phyloP scores from a whole-genome alignment of 2,888 invertebrate genomes.

The Drosophila lutescens region DNA sequence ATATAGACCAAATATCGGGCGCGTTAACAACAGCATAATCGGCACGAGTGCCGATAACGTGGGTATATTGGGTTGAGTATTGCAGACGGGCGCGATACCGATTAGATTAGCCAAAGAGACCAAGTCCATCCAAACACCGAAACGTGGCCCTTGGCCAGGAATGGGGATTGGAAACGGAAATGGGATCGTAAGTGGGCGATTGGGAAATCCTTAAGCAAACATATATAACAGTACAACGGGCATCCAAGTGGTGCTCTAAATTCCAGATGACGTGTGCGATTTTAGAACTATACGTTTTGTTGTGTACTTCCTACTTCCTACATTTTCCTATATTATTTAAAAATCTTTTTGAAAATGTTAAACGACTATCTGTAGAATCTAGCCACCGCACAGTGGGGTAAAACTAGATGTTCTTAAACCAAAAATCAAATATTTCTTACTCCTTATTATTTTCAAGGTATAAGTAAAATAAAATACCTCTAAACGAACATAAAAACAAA shows the following conservation, averaged over 20 bases:
- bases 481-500: too few species aligned
- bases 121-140: constrained; percentile 22
- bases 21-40: constrained; percentile 24
- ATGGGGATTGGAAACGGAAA: too few species aligned
- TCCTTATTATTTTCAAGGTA: too few species aligned
- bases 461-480: too few species aligned
- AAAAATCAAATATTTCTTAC: too few species aligned
- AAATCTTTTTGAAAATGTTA: too few species aligned
- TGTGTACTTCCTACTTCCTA: too few species aligned
- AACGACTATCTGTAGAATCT: too few species aligned
- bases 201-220: constrained; percentile 13
- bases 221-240: neutral
- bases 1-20: neutral
- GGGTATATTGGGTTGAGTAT: neutral
- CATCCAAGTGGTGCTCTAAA: neutral
- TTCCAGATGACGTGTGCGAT: neutral
- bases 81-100: constrained; percentile 14
- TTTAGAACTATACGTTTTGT: too few species aligned
- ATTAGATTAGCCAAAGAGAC: constrained; percentile 23
- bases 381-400: too few species aligned
- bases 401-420: too few species aligned
- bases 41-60: constrained; percentile 4
- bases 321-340: too few species aligned
- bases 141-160: constrained; percentile 14
- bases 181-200: constrained; percentile 12